Evolutionary conservation across 92 coral and sea anemone genomes (phyloP), one percentile per base, ranked within the genome.

Genomic region (Heteractis magnifica): DNA sequence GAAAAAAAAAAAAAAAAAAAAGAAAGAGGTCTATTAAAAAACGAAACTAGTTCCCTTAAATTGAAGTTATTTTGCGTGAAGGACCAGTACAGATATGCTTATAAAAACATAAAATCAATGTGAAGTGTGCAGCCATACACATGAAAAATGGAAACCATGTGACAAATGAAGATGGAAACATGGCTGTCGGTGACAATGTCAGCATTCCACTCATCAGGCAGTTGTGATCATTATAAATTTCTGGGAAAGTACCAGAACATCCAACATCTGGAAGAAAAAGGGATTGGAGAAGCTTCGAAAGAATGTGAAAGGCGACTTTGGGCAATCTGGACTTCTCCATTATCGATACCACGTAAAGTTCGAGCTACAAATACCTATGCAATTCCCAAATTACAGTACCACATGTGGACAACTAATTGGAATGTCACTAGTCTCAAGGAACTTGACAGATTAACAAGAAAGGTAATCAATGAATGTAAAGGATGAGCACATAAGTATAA

Each of bases 361-460:
- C 51, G 65, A 49, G 82, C 76, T 75, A 77, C 88, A 19, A 78
- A 85, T 78, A 53, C 52, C n/a, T 85, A 65, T 56, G 79, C 88
- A 20, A 68, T 79, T 5, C 74, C 88, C 5, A 26, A n/a, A 34
- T 16, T 83, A 76, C 77, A 84, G 52, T 77, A 70, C 62, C 53
- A 77, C 55, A 78, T 23, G 76, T 59, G 82, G 81, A 41, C 76
- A 15, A 23, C 56, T 4, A 74, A 76, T 23, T 84, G 78, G 84
- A 44, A 19, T 41, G 62, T 71, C 53, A 55, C 79, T 49, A 20
- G 64, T 18, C 52, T 34, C 49, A 84, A 65, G 49, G 52, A 84
- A 14, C 76, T 77, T 7, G 82, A 85, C 52, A 52, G 85, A 12
- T 64, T 68, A 16, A 71, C 48, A 81, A 71, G 85, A 72, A 80